Base-by-base conservation (phyloP, 2,797 vertebrate genomes). In the Mormyrops boulengeri region DNA sequence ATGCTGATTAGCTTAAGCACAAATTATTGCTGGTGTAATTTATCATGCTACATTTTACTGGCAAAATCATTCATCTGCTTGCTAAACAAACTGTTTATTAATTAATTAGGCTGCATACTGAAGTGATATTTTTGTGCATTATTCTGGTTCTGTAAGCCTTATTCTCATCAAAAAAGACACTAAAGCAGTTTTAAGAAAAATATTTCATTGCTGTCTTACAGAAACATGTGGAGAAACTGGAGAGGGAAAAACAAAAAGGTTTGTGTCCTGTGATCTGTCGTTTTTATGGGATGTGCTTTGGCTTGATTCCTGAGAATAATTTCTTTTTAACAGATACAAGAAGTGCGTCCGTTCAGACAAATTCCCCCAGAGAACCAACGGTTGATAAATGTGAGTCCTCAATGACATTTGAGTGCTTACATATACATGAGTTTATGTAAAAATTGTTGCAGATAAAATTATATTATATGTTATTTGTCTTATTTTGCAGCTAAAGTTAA, bases 321-420 rank as follows among this genome's bases (percentile, higher is more conserved):
- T 4, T 91, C 22, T 92, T 41, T 89, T 38, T 90, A 93, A 91
- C 93, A 97, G 95, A 96, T 82, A 94, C 96, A 91, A 97, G 93
- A 91, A 96, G 96, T 89, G 93, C 91, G 8, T 95, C 96, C 89
- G 97, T 96, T 88, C 98, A 99, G 93, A 95, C 94, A 88, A 96
- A 94, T 91, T 91, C 92, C 62, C 93, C 92, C 2, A 92, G 93
- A 90, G 95, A 96, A 4, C 94, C 93, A 88, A 95, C 93, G 92
- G 92, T 99, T 87, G 97, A 99, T 93, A 99, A 96, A 97, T 97
- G 98, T 99, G 94, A 93, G 66, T 85, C 88, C 22, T 62, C 47
- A 17, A 69, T 30, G n/a, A 55, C 34, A 26, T 50, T 80, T 69
- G 11, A 12, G 55, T 82, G 14, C 22, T 34, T 73, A 17, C 30